phyloP scores from a whole-genome alignment of 1,140 invertebrate genomes.

The Drosophila pallidifrons region DNA sequence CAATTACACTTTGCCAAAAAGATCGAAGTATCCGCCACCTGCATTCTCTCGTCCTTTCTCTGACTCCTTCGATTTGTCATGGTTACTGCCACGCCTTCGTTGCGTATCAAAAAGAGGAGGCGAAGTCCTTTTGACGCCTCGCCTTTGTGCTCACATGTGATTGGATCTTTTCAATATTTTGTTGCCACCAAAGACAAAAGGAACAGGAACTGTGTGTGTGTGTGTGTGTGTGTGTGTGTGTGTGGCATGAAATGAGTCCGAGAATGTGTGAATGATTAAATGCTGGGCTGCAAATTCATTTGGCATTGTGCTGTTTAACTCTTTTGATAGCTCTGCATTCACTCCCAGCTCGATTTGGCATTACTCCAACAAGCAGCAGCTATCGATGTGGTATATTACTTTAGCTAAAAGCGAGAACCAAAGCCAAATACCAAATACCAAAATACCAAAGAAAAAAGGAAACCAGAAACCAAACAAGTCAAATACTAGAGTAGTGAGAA shows the following conservation, averaged over 20 bases:
- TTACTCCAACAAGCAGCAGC: too few species aligned
- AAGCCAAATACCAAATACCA: background rate
- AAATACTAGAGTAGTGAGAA: background rate
- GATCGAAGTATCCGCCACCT: background rate
- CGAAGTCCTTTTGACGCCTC: background rate
- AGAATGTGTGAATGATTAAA: background rate
- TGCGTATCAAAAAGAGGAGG: background rate
- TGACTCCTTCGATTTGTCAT: too few species aligned
- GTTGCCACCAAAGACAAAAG: slow-evolving; percentile 1
- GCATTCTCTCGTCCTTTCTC: background rate
- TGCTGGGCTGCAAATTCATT: slow-evolving; percentile 3
- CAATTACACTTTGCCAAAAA: slow-evolving; percentile 1
- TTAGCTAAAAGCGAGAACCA: background rate
- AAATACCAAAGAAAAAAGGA: background rate
- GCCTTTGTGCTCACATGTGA: background rate
- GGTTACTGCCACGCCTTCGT: background rate
- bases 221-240: background rate
- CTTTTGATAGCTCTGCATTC: slow-evolving; percentile 1
- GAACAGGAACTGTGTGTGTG: background rate
- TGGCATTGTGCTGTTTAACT: slow-evolving; percentile 4
- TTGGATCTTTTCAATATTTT: slow-evolving; percentile 23
- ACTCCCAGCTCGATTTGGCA: background rate
- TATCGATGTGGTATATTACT: background rate
- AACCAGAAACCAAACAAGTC: background rate
- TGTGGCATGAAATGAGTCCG: background rate